Conservation (phyloP, 1,140 invertebrate species). For the Venturia canescens region DNA sequence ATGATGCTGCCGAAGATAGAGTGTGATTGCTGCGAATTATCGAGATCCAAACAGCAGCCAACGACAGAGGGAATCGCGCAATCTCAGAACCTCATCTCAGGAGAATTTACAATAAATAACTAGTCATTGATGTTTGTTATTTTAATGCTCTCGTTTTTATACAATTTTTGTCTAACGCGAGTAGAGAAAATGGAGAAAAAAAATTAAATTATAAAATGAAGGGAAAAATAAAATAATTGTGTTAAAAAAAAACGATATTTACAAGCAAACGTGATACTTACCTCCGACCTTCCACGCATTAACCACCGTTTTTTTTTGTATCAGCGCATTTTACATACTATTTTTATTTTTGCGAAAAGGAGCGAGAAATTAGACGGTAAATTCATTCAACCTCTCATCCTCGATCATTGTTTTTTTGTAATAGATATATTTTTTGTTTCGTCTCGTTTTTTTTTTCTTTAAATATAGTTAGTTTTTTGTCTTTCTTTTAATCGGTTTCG, state of each 20-base stretch:
- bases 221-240: neutral
- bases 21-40: slow-evolving; percentile 67
- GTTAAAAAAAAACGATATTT: slow-evolving; percentile 68
- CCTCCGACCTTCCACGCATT: slow-evolving; percentile 71
- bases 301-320: slow-evolving; percentile 62
- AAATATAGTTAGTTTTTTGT: slow-evolving; percentile 55
- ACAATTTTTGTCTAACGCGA: slow-evolving; percentile 70
- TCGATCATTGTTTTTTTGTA: slow-evolving; percentile 64
- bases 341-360: slow-evolving; percentile 54
- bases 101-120: slow-evolving; percentile 72
- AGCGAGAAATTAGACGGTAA: slow-evolving; percentile 61
- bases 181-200: slow-evolving; percentile 48
- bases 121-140: slow-evolving; percentile 38
- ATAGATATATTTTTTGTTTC: slow-evolving; percentile 62
- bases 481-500: slow-evolving; percentile 51
- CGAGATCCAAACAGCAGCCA: slow-evolving; percentile 55
- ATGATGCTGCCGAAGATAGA: slow-evolving; percentile 71
- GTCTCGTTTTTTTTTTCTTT: neutral
- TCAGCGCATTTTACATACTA: slow-evolving; percentile 68
- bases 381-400: slow-evolving; percentile 65
- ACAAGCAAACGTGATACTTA: slow-evolving; percentile 75
- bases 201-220: slow-evolving; percentile 17
- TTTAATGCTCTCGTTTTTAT: slow-evolving; percentile 60
- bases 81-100: slow-evolving; percentile 45
- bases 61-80: slow-evolving; percentile 34